Evolutionary conservation across 2,797 vertebrate species (phyloP).

Genomic region (Spheniscus humboldti): DNA sequence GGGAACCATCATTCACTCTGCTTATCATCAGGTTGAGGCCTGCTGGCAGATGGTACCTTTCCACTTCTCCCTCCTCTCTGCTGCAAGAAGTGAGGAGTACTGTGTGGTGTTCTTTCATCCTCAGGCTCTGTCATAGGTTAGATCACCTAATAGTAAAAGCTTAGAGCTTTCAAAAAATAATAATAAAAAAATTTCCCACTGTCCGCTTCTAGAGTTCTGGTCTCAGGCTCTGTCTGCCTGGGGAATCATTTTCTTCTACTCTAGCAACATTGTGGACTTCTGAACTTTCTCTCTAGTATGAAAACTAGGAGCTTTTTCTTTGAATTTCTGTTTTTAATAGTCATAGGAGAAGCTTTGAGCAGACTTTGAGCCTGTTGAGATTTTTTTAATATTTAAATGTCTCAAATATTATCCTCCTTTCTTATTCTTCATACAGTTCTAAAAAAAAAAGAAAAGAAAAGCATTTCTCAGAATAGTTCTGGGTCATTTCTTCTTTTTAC

Average conservation of each 20-base stretch:
- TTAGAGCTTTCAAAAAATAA: neutral
- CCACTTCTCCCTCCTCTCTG: neutral
- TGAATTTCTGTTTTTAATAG: conserved; percentile 24
- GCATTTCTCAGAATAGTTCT: neutral
- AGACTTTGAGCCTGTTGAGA: neutral
- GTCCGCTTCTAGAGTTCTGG: neutral
- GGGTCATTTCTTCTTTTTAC: neutral
- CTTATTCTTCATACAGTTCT: neutral
- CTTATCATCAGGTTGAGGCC: neutral
- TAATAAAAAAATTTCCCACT: neutral
- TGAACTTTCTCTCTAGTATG: neutral
- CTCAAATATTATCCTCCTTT: neutral
- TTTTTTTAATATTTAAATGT: neutral
- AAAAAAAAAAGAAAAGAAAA: neutral
- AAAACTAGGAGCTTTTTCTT: neutral
- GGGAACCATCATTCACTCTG: neutral
- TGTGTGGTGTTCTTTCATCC: neutral
- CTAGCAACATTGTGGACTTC: neutral
- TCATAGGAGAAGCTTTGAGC: neutral
- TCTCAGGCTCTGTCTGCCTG: neutral
- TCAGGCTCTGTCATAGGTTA: neutral
- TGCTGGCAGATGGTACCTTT: neutral
- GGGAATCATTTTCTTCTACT: neutral
- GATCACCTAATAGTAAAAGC: neutral
- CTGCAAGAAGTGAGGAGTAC: neutral